Conservation (phyloP, 2,888 invertebrate species). For the Mythimna pallens region DNA sequence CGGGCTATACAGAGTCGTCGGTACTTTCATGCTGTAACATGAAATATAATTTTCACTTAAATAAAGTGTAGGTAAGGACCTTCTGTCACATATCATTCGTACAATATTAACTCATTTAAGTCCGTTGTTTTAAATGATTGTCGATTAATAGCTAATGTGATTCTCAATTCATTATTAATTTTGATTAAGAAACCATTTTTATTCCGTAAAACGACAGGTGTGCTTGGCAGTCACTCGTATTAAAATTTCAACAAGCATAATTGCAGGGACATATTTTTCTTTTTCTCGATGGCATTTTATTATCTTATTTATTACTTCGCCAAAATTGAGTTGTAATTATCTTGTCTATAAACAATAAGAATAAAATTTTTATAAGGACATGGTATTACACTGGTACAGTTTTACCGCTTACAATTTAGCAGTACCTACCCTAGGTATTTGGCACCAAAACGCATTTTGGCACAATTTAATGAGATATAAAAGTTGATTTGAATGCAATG, state of each 20-base stretch:
- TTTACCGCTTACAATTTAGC: not conserved
- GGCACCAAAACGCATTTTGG: conserved; percentile 36
- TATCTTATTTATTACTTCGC: conserved; percentile 28
- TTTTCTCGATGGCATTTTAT: conserved; percentile 12
- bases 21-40: conserved; percentile 11
- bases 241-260: conserved; percentile 41
- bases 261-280: conserved; percentile 14
- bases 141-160: conserved; percentile 28
- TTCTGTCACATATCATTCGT: conserved; percentile 17
- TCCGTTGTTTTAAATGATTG: conserved; percentile 24
- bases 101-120: conserved; percentile 39
- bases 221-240: conserved; percentile 7
- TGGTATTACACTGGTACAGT: not conserved
- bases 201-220: conserved; percentile 45
- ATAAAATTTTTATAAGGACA: not conserved
- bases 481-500: conserved; percentile 30
- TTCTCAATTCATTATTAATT: conserved; percentile 34
- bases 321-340: conserved; percentile 20
- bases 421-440: not conserved
- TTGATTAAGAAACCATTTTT: conserved; percentile 50
- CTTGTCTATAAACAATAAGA: conserved; percentile 12
- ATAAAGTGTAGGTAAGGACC: conserved; percentile 12
- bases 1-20: not conserved
- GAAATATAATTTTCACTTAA: conserved; percentile 24
- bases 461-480: conserved; percentile 27